These are phyloP conservation scores for Chanos chanos DNA, from an alignment of 2,797 vertebrate species.

Conservation along the genomic window DNA sequence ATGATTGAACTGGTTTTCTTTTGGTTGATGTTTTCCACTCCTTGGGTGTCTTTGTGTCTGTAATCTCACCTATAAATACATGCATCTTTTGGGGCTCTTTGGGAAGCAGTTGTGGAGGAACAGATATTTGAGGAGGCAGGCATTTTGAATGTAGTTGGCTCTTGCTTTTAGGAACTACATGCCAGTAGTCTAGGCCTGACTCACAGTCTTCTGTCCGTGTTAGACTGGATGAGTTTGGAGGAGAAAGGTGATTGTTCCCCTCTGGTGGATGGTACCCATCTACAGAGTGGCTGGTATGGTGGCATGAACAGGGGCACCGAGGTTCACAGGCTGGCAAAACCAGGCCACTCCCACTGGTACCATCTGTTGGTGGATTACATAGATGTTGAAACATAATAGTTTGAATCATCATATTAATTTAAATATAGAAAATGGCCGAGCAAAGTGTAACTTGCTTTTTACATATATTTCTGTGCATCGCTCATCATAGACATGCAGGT, in stretches of 20 bases:
- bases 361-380: neutral
- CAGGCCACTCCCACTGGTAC: neutral
- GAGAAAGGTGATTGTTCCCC: neutral
- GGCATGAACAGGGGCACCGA: constrained; percentile 27
- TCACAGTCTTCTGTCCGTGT: neutral
- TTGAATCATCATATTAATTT: too few relatives aligned
- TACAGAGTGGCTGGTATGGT: neutral
- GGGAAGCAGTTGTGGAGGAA: constrained; percentile 21
- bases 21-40: too few relatives aligned
- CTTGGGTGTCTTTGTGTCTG: too few relatives aligned
- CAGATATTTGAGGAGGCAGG: constrained; percentile 20
- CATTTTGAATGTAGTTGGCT: neutral
- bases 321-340: neutral
- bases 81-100: constrained; percentile 16
- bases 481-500: too few relatives aligned
- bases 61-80: constrained; percentile 12
- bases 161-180: neutral
- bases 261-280: neutral
- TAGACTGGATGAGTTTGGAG: neutral
- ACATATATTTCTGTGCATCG: too few relatives aligned
- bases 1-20: too few relatives aligned
- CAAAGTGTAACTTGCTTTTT: too few relatives aligned
- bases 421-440: too few relatives aligned
- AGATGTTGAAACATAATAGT: too few relatives aligned
- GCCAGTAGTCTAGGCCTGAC: neutral